Conservation (phyloP, 2,888 invertebrate genomes). For the Rhamphomyia laevipes region DNA sequence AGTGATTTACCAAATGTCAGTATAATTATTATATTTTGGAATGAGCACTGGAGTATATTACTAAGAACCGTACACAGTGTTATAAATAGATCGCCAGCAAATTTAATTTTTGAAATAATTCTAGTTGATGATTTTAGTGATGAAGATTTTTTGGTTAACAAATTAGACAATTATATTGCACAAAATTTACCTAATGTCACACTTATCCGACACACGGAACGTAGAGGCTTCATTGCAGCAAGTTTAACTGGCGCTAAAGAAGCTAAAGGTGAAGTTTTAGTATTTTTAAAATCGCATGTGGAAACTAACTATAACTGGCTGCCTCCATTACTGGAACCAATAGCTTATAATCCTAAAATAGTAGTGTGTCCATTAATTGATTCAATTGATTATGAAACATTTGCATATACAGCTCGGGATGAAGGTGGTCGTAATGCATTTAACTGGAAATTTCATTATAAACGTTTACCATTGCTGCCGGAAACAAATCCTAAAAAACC, state of each 20-base stretch:
- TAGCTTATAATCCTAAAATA: too few species aligned
- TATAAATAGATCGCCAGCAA: too few species aligned
- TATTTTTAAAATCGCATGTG: conserved; percentile 86
- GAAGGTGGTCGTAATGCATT: conserved; percentile 90
- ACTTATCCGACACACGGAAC: conserved; percentile 57
- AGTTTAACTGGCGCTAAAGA: conserved; percentile 70
- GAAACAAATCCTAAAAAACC: conserved; percentile 31
- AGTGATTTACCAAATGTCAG: too few species aligned
- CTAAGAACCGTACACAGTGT: too few species aligned
- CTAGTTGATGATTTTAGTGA: too few species aligned
- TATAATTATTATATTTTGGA: too few species aligned
- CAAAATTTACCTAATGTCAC: conserved; percentile 66
- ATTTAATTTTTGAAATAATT: too few species aligned
- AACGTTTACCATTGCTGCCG: conserved; percentile 61
- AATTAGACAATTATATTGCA: too few species aligned
- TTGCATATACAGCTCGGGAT: conserved; percentile 88
- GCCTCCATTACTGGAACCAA: conserved; percentile 83
- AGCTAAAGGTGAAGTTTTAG: too few species aligned
- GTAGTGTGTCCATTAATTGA: conserved; percentile 96
- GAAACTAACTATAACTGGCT: conserved; percentile 89
- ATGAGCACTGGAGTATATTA: too few species aligned
- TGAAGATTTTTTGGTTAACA: too few species aligned
- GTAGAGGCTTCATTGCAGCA: conserved; percentile 81
- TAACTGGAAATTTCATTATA: too few species aligned
- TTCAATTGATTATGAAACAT: conserved; percentile 83